These are phyloP conservation scores for Ptychoptera contaminata DNA, from an alignment of 2,888 invertebrate genomes.

Conservation along the genomic window DNA sequence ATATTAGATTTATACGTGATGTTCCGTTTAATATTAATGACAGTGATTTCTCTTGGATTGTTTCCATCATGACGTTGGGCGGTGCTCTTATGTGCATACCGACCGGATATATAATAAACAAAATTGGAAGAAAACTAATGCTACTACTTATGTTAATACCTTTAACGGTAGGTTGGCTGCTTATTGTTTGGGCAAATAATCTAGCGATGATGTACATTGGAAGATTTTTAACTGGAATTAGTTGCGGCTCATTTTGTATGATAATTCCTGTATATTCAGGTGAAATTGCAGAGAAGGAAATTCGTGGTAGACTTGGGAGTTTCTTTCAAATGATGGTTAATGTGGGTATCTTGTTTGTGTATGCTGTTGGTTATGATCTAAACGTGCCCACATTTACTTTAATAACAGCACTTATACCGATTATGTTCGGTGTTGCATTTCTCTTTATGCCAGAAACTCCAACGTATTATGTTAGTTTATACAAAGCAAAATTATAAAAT, in stretches of 20 bases:
- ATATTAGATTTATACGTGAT: no score
- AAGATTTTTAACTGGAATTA: constrained; percentile 47
- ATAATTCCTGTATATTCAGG: constrained; percentile 38
- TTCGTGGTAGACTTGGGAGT: constrained; percentile 23
- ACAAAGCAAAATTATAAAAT: no score
- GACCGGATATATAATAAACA: constrained; percentile 44
- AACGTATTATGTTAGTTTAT: constrained; percentile 41
- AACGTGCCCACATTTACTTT: constrained; percentile 44
- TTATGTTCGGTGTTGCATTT: constrained; percentile 31
- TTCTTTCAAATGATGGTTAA: constrained; percentile 67
- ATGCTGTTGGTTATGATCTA: constrained; percentile 44
- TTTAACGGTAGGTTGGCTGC: constrained; percentile 5
- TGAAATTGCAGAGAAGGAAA: no score
- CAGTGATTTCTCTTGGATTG: no score
- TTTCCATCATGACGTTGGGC: constrained; percentile 33
- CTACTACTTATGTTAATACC: constrained; percentile 49
- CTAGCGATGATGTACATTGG: constrained; percentile 47
- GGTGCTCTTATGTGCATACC: constrained; percentile 48
- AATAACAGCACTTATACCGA: constrained; percentile 45
- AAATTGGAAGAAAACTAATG: constrained; percentile 46
- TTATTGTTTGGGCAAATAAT: constrained; percentile 47
- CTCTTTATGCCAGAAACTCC: constrained; percentile 72
- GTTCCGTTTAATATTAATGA: no score
- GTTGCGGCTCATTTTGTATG: constrained; percentile 40
- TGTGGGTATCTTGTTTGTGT: constrained; percentile 55